These are phyloP conservation scores for Pteruthius melanotis DNA, from an alignment of 2,113 vertebrate species.

Conservation along the genomic window DNA sequence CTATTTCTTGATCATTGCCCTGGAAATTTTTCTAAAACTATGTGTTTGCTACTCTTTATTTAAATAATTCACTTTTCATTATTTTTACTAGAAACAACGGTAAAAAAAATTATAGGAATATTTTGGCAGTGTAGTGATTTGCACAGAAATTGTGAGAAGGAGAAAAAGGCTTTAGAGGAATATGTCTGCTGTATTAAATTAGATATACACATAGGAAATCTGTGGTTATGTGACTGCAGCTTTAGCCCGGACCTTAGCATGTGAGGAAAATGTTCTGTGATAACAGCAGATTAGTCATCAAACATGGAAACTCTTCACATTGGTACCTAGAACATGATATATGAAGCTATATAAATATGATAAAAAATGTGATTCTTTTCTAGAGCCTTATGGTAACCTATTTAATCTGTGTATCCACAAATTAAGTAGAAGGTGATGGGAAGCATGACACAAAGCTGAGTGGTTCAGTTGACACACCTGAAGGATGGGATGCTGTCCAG, in stretches of 20 bases:
- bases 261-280: not conserved
- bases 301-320: not conserved
- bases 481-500: not conserved
- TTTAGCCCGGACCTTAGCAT: not conserved
- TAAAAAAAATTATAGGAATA: not conserved
- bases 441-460: not conserved
- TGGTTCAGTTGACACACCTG: not conserved
- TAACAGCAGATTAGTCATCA: not conserved
- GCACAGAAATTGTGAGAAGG: not conserved
- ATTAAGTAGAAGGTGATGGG: not conserved
- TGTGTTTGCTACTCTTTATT: not conserved
- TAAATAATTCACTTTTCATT: not conserved
- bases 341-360: not conserved
- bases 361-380: not conserved
- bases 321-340: not conserved
- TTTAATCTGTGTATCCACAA: not conserved
- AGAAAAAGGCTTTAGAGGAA: not conserved
- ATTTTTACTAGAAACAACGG: not conserved
- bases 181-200: not conserved
- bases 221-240: not conserved
- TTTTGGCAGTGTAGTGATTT: not conserved
- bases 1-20: not conserved
- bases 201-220: rapidly evolving
- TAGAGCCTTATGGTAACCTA: not conserved
- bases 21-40: not conserved